Evolutionary conservation across 2,888 invertebrate genomes (phyloP).

Genomic region (Yponomeuta cagnagella): DNA sequence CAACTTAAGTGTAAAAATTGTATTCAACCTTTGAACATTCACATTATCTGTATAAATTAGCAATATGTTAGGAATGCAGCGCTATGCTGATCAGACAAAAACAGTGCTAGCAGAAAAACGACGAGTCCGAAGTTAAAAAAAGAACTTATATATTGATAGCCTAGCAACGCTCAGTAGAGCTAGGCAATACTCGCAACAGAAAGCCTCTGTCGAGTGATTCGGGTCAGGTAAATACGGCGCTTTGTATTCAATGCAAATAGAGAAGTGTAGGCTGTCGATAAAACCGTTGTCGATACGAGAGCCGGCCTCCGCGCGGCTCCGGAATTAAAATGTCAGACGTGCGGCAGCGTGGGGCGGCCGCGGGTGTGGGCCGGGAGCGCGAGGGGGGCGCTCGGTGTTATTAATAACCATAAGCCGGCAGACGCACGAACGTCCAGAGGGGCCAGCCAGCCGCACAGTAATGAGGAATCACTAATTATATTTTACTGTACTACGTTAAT

Average conservation of each 20-base stretch:
- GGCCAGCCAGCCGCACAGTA: conserved; percentile 67
- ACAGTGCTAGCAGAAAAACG: too few species aligned
- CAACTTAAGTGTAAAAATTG: too few species aligned
- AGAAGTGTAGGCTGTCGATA: conserved; percentile 54
- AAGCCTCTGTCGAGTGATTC: conserved; percentile 14
- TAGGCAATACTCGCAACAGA: conserved; percentile 12
- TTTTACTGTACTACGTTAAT: conserved; percentile 49
- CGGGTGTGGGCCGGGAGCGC: conserved; percentile 37
- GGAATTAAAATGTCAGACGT: conserved; percentile 76
- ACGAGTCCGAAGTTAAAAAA: not conserved
- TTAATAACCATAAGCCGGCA: conserved; percentile 76
- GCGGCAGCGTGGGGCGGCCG: conserved; percentile 51
- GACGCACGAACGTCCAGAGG: conserved; percentile 76
- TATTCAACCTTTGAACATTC: too few species aligned
- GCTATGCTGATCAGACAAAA: too few species aligned
- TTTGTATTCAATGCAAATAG: conserved; percentile 30
- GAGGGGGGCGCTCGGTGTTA: conserved; percentile 53
- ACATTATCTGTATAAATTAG: too few species aligned
- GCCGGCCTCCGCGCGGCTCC: conserved; percentile 50
- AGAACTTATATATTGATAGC: conserved; percentile 7
- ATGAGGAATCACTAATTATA: conserved; percentile 76
- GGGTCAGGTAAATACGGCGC: conserved; percentile 22
- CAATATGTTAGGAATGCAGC: too few species aligned
- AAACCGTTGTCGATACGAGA: conserved; percentile 57
- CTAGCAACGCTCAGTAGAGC: not conserved